A percentile compares a stretch with the other conserved stretches of the same genome.
These are phyloP conservation scores for Melanargia galathea DNA, from an alignment of 2,888 invertebrate species.

Conservation along the genomic window DNA sequence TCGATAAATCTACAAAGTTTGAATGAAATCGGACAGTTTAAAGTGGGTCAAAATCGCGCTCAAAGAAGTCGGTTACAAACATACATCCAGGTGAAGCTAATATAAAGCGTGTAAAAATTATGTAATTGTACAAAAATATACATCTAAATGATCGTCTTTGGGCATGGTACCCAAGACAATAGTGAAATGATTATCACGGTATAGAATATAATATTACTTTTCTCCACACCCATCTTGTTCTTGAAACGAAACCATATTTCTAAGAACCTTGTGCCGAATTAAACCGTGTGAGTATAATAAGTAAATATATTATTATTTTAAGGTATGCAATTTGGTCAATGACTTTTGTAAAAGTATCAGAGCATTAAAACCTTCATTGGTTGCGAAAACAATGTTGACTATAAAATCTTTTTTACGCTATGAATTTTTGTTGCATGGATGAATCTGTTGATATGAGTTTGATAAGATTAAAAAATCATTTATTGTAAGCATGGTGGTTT, in stretches of 20 bases:
- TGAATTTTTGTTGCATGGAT: conserved; percentile 16
- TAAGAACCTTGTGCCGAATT: conserved; percentile 44
- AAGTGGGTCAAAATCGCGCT: no score
- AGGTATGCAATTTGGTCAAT: conserved; percentile 47
- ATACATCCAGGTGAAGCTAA: no score
- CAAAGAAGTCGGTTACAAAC: no score
- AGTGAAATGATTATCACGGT: background rate
- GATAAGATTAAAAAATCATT: conserved; percentile 13
- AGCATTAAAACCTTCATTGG: conserved; percentile 43
- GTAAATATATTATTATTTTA: conserved; percentile 37
- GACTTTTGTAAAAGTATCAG: conserved; percentile 48
- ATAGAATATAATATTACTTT: background rate
- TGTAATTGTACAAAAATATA: no score
- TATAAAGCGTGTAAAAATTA: no score
- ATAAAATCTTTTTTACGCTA: conserved; percentile 39
- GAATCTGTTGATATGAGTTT: conserved; percentile 8
- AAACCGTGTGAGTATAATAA: conserved; percentile 33
- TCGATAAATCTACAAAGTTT: no score
- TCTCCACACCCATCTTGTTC: conserved; percentile 29
- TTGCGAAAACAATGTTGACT: conserved; percentile 45
- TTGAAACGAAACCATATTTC: conserved; percentile 22
- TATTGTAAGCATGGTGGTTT: background rate
- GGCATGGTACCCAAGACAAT: no score
- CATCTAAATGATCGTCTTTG: no score
- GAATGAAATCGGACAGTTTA: no score